phyloP scores from a whole-genome alignment of 2,797 vertebrate genomes.

The Urosaurus nigricauda region DNA sequence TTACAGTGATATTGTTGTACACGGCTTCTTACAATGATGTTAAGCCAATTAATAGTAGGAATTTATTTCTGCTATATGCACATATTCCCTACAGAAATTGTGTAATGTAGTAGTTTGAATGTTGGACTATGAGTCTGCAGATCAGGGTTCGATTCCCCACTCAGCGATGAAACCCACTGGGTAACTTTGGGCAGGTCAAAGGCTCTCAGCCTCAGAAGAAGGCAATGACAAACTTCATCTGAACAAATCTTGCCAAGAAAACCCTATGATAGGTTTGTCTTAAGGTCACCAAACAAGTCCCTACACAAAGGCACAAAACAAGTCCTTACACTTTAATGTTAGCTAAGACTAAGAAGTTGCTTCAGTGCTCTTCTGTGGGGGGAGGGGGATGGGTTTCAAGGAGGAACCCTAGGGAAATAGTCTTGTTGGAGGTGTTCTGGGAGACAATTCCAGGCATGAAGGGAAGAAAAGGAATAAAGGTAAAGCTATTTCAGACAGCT shows the following conservation, averaged over 20 bases:
- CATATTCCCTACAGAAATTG: neutral
- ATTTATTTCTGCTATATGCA: neutral
- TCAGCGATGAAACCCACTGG: too few species aligned
- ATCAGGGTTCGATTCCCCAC: too few species aligned
- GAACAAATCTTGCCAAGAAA: too few species aligned
- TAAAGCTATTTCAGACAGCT: neutral
- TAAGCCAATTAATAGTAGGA: neutral
- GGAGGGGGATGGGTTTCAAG: neutral
- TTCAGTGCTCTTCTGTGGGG: neutral
- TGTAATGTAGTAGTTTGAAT: too few species aligned
- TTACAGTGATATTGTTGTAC: neutral
- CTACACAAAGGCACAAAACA: too few species aligned
- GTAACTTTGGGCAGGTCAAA: too few species aligned
- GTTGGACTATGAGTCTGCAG: too few species aligned
- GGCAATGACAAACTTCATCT: too few species aligned
- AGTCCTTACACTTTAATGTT: neutral
- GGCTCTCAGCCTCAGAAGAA: too few species aligned
- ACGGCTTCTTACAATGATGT: neutral
- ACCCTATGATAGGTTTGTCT: too few species aligned
- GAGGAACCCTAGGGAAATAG: neutral
- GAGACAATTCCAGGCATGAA: neutral
- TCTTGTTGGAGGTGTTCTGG: neutral
- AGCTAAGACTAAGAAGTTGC: neutral
- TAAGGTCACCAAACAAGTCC: too few species aligned
- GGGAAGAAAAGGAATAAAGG: neutral